phyloP scores from a whole-genome alignment of 2,113 vertebrate species.

The Scomber scombrus region DNA sequence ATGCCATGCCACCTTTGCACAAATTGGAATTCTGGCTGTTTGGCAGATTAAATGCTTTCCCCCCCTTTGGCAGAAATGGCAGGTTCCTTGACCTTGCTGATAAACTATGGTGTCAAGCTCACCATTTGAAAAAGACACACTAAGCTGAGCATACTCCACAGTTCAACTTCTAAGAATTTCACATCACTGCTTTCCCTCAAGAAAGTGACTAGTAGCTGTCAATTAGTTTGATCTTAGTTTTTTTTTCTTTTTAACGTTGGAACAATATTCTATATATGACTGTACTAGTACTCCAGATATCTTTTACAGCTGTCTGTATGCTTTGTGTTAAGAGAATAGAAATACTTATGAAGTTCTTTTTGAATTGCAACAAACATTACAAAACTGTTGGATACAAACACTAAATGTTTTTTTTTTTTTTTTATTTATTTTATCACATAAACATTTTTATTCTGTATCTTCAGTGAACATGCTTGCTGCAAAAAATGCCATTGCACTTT shows the following conservation, averaged over 20 bases:
- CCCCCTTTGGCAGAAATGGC: constrained; percentile 22
- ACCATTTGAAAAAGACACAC: constrained; percentile 49
- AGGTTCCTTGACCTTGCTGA: constrained; percentile 69
- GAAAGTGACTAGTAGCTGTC: background rate
- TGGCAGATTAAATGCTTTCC: constrained; percentile 49
- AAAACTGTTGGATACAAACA: background rate
- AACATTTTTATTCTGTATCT: constrained; percentile 9
- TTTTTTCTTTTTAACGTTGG: background rate
- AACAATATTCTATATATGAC: constrained; percentile 6
- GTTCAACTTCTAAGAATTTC: constrained; percentile 27
- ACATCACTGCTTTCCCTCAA: background rate
- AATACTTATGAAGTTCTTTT: background rate
- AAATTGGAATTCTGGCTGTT: constrained; percentile 67
- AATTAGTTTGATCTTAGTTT: background rate
- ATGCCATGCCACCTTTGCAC: constrained; percentile 63
- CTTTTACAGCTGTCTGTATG: constrained; percentile 1
- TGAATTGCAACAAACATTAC: constrained; percentile 14
- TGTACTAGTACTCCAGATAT: background rate
- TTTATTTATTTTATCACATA: constrained; percentile 1
- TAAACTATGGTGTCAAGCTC: constrained; percentile 58
- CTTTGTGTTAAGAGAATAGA: background rate
- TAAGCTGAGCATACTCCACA: background rate
- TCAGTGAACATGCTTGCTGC: constrained; percentile 53
- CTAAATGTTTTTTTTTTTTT: no score
- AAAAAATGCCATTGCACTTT: constrained; percentile 43